phyloP scores from a whole-genome alignment of 2,888 invertebrate species.

The Caenorhabditis virilis region DNA sequence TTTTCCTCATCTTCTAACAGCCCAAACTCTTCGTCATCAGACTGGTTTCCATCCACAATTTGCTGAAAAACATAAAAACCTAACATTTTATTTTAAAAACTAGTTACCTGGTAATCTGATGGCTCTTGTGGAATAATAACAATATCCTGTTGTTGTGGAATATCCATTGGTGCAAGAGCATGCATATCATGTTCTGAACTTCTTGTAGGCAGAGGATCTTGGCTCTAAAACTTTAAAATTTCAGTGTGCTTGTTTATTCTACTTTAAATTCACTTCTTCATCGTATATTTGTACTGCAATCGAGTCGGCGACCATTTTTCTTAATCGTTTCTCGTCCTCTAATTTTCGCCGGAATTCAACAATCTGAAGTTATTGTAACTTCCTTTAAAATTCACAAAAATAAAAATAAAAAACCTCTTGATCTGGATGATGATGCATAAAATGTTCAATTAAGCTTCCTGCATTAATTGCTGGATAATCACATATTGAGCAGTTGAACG shows the following conservation, averaged over 20 bases:
- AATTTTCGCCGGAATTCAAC: slow-evolving; percentile 51
- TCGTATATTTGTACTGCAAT: slow-evolving; percentile 45
- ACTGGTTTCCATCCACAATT: slow-evolving; percentile 5
- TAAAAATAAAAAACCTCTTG: too few relatives aligned
- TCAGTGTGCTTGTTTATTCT: too few relatives aligned
- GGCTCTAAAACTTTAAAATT: too few relatives aligned
- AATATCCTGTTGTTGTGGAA: background rate
- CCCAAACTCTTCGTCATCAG: slow-evolving; percentile 26
- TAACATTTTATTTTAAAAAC: background rate
- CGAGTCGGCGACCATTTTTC: slow-evolving; percentile 50
- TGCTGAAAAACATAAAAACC: slow-evolving; percentile 7
- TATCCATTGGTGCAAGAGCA: background rate
- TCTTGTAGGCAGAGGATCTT: too few relatives aligned
- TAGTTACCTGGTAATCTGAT: slow-evolving; percentile 1
- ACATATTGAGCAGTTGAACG: slow-evolving; percentile 45
- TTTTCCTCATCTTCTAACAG: slow-evolving; percentile 30
- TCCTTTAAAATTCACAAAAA: background rate
- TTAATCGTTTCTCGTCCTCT: slow-evolving; percentile 42
- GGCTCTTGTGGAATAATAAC: background rate
- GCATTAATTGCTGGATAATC: slow-evolving; percentile 46
- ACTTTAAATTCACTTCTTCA: slow-evolving; percentile 6
- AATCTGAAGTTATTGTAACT: slow-evolving; percentile 16
- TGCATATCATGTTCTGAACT: too few relatives aligned
- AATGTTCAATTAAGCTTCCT: slow-evolving; percentile 31
- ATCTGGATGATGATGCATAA: slow-evolving; percentile 20